Percentiles rank a stretch among this genome's conserved stretches.
Conservation (phyloP, 2,888 invertebrate species). For the Steinernema hermaphroditum region DNA sequence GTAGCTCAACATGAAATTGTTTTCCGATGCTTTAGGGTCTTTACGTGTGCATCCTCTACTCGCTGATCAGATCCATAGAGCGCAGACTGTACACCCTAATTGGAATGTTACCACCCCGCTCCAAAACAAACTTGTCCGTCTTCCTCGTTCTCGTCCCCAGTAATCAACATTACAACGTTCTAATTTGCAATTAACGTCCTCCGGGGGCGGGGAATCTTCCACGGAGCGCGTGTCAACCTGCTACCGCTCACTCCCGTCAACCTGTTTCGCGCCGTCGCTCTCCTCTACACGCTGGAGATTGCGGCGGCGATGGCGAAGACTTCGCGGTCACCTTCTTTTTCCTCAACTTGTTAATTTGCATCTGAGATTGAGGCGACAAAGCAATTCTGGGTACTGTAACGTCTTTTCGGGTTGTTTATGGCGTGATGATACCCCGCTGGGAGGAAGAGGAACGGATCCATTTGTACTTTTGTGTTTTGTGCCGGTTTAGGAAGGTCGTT, state of each 20-base stretch:
- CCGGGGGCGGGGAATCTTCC: constrained; percentile 8
- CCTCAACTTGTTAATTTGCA: constrained; percentile 15
- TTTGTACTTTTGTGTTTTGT: not conserved
- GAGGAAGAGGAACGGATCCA: not conserved
- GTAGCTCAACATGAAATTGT: too few relatives aligned
- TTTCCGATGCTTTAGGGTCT: too few relatives aligned
- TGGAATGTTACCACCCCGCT: too few relatives aligned
- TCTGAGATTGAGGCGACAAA: not conserved
- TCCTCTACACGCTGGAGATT: not conserved
- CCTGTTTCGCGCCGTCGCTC: constrained; percentile 5
- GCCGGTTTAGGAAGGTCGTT: not conserved
- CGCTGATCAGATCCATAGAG: too few relatives aligned
- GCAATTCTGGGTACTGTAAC: not conserved
- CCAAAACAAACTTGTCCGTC: constrained; percentile 8
- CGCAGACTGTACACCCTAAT: too few relatives aligned
- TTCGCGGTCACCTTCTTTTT: constrained; percentile 1
- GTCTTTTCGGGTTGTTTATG: not conserved
- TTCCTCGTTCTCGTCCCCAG: not conserved
- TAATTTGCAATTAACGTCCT: constrained; percentile 14
- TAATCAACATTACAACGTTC: not conserved
- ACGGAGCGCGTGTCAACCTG: not conserved
- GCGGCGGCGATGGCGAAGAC: not conserved
- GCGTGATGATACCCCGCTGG: not conserved
- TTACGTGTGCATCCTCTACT: too few relatives aligned
- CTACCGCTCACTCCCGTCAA: not conserved